Evolutionary conservation across 2,888 invertebrate genomes (phyloP).

Genomic region (Minunthozetes semirufus): DNA sequence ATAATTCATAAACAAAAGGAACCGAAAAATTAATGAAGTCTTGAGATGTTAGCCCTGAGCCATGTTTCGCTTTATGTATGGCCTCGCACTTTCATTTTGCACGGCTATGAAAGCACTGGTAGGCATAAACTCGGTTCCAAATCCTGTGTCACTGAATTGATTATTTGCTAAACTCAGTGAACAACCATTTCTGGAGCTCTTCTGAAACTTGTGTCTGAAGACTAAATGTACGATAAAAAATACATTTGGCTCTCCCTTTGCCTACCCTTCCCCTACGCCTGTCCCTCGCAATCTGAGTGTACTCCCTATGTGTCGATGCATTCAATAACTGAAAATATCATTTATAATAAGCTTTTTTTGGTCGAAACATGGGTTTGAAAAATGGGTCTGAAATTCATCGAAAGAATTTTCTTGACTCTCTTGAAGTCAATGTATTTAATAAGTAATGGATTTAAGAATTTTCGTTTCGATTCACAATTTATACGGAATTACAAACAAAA

Average conservation of each 20-base stretch:
- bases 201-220: background rate
- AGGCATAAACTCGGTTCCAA: background rate
- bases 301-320: background rate
- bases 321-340: conserved; percentile 25
- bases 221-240: conserved; percentile 13
- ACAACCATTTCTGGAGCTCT: background rate
- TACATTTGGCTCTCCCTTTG: background rate
- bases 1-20: conserved; percentile 17
- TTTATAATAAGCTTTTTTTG: conserved; percentile 5
- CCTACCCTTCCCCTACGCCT: background rate
- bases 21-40: conserved; percentile 17
- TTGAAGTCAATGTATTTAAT: background rate
- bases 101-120: background rate
- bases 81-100: too few relatives aligned
- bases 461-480: background rate
- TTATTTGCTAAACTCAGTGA: conserved; percentile 15
- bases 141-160: conserved; percentile 17
- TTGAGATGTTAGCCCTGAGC: conserved; percentile 12
- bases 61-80: background rate
- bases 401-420: background rate
- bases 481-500: background rate
- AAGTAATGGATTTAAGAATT: conserved; percentile 18
- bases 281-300: background rate
- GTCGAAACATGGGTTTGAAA: background rate
- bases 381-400: background rate